A percentile compares a stretch with the other conserved stretches of the same genome.
These are phyloP conservation scores for Pandion haliaetus DNA, from an alignment of 2,113 vertebrate species.

Conservation along the genomic window DNA sequence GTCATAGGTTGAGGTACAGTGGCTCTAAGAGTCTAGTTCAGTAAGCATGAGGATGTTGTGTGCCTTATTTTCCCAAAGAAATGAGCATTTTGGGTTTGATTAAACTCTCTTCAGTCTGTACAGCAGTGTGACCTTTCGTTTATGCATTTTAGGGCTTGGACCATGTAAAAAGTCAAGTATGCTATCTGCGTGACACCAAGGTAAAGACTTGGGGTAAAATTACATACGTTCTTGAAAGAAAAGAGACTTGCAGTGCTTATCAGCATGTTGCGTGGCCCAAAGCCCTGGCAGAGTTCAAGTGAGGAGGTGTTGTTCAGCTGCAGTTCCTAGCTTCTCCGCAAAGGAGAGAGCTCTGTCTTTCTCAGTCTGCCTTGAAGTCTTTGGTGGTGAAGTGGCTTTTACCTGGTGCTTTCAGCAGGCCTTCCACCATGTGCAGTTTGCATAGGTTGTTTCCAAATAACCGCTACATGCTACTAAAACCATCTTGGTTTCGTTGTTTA, in stretches of 20 bases:
- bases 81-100: constrained; percentile 64
- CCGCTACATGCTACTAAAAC: background rate
- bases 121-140: constrained; percentile 60
- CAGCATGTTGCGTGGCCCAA: background rate
- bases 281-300: background rate
- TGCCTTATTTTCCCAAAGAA: constrained; percentile 43
- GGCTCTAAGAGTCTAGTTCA: constrained; percentile 52
- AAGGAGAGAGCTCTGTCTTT: background rate
- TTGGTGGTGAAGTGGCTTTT: background rate
- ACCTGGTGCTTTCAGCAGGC: too few species aligned
- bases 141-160: constrained; percentile 57
- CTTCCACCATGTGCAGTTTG: background rate
- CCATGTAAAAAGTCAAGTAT: constrained; percentile 54
- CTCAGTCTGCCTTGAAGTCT: background rate
- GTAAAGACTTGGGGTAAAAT: background rate
- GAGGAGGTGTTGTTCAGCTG: background rate
- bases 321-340: too few species aligned
- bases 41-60: constrained; percentile 45
- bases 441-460: background rate
- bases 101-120: constrained; percentile 53
- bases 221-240: background rate
- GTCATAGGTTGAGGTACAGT: background rate
- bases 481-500: background rate
- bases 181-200: constrained; percentile 50
- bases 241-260: background rate